phyloP scores from a whole-genome alignment of 2,797 vertebrate species.

The Rhinoraja longicauda region DNA sequence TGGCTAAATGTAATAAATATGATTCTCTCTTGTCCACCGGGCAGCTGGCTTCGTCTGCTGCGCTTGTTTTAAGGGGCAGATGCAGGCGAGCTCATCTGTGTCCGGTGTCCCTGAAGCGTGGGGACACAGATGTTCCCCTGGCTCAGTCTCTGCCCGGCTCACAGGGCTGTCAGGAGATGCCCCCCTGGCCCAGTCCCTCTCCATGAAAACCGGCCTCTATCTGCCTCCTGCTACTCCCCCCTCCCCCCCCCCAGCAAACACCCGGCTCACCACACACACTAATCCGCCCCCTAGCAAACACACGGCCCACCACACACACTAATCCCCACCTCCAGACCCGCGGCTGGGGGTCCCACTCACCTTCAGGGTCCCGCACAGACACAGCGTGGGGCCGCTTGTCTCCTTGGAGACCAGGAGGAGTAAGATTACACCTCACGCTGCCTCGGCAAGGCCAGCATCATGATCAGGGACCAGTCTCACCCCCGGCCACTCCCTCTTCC shows the following conservation, averaged over 20 bases:
- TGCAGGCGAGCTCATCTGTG: slow-evolving; percentile 49
- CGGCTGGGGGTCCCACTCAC: background rate
- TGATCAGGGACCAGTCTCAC: too few species aligned
- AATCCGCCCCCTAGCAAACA: slow-evolving; percentile 52
- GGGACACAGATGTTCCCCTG: slow-evolving; percentile 64
- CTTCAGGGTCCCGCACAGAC: background rate
- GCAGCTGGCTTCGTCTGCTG: slow-evolving; percentile 59
- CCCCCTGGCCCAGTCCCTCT: slow-evolving; percentile 46
- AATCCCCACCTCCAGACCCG: slow-evolving; percentile 43
- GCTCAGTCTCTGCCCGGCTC: slow-evolving; percentile 53
- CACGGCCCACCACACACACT: slow-evolving; percentile 56
- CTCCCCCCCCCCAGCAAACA: slow-evolving; percentile 55
- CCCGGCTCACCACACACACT: slow-evolving; percentile 56
- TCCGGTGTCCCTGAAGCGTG: slow-evolving; percentile 58
- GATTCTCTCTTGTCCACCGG: slow-evolving; percentile 63
- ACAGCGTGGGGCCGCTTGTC: background rate
- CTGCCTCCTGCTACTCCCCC: slow-evolving; percentile 54
- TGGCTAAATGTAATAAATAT: slow-evolving; percentile 66
- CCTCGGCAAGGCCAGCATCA: too few species aligned
- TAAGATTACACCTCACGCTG: too few species aligned
- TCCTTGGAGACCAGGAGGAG: background rate
- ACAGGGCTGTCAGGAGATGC: slow-evolving; percentile 56
- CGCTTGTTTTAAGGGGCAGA: slow-evolving; percentile 48
- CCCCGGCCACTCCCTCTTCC: too few species aligned
- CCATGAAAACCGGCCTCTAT: slow-evolving; percentile 56